Evolutionary conservation across 2,797 vertebrate genomes (phyloP).

Genomic region (Ceyx erithaca): DNA sequence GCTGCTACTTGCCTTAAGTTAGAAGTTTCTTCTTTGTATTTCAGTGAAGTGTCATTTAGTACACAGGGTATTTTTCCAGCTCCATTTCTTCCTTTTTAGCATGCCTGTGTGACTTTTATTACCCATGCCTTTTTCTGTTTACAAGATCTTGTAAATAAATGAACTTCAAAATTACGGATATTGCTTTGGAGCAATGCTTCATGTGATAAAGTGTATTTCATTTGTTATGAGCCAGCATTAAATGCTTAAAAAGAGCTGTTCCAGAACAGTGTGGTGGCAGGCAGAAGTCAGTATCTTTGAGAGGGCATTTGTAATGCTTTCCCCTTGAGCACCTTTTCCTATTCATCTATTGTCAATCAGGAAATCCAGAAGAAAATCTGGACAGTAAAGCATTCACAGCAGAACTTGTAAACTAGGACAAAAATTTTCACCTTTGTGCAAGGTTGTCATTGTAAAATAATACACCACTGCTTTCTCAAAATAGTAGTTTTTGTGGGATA

Average conservation of each 20-base stretch:
- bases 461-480: not conserved
- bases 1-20: not conserved
- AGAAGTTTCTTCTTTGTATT: not conserved
- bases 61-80: not conserved
- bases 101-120: not conserved
- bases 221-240: not conserved
- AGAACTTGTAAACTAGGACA: not conserved
- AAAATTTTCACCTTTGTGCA: not conserved
- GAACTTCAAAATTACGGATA: not conserved
- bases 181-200: not conserved
- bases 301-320: not conserved
- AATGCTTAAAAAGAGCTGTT: not conserved
- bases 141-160: not conserved
- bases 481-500: not conserved
- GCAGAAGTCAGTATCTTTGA: not conserved
- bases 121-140: not conserved
- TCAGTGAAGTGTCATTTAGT: not conserved
- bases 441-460: too few relatives aligned
- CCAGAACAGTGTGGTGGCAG: not conserved
- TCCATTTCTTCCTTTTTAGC: not conserved
- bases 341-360: not conserved
- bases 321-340: not conserved
- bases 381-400: not conserved
- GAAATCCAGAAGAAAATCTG: not conserved
- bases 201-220: not conserved